phyloP scores from a whole-genome alignment of 2,797 vertebrate genomes.

The Paratrypauchen microcephalus region DNA sequence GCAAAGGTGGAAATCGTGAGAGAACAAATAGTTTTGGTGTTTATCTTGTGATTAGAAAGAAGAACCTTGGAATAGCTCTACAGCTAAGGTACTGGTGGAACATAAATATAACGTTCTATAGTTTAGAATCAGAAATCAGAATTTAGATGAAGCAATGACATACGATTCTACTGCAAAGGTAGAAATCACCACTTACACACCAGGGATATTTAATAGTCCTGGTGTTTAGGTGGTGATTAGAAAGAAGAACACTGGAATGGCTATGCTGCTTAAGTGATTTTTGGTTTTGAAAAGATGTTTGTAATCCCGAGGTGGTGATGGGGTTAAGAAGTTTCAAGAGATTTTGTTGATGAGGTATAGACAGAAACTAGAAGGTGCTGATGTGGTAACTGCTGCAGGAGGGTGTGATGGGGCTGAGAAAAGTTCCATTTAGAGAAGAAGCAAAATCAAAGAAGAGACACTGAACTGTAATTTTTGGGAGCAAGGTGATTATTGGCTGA shows the following conservation, averaged over 20 bases:
- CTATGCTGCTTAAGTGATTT: background rate
- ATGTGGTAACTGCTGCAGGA: background rate
- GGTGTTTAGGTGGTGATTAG: background rate
- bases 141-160: background rate
- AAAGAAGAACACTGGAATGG: background rate
- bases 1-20: background rate
- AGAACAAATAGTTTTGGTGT: background rate
- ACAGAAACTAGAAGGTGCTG: background rate
- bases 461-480: background rate
- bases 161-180: too few species aligned
- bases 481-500: background rate
- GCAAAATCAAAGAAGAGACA: background rate
- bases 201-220: too few species aligned
- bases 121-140: too few species aligned
- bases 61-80: too few species aligned
- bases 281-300: background rate
- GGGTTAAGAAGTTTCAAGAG: background rate
- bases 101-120: background rate
- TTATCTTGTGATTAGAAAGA: background rate
- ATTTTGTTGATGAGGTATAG: background rate
- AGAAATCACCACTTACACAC: too few species aligned
- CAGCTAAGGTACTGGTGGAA: background rate
- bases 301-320: background rate
- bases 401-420: background rate
- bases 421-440: constrained; percentile 6